Conservation (phyloP, 2,113 vertebrate species). For the Crotophaga sulcirostris region DNA sequence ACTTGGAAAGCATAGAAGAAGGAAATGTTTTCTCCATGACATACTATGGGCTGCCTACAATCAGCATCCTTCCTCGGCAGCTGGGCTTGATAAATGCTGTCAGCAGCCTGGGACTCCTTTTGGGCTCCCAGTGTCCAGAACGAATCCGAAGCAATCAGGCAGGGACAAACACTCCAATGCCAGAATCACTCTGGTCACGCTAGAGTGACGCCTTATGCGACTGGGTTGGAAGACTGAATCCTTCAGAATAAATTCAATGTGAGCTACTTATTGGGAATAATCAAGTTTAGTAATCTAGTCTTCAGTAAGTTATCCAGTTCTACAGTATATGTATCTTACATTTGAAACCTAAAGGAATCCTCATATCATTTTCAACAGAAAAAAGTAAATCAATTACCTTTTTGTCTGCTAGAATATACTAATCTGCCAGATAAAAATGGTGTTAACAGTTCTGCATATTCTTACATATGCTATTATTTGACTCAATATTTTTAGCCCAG, state of each 20-base stretch:
- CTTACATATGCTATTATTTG: neutral
- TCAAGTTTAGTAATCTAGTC: neutral
- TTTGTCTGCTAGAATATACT: neutral
- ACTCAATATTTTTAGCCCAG: neutral
- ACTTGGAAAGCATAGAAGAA: slow-evolving; percentile 40
- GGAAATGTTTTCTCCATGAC: slow-evolving; percentile 64
- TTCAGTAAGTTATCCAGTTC: neutral
- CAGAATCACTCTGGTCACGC: neutral
- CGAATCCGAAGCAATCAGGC: neutral
- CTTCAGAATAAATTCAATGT: neutral
- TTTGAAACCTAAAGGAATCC: neutral
- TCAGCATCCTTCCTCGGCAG: slow-evolving; percentile 34
- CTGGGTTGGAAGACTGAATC: neutral
- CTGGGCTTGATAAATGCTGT: slow-evolving; percentile 26
- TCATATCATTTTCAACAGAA: neutral
- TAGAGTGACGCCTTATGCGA: accelerated
- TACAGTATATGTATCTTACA: neutral
- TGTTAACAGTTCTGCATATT: neutral
- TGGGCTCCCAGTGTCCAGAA: neutral
- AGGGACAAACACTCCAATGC: neutral
- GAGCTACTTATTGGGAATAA: neutral
- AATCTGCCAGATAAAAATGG: neutral
- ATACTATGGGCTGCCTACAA: neutral
- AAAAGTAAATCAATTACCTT: neutral
- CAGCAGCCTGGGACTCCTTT: neutral